phyloP scores from a whole-genome alignment of 2,888 invertebrate species.

The Morpho achilles region DNA sequence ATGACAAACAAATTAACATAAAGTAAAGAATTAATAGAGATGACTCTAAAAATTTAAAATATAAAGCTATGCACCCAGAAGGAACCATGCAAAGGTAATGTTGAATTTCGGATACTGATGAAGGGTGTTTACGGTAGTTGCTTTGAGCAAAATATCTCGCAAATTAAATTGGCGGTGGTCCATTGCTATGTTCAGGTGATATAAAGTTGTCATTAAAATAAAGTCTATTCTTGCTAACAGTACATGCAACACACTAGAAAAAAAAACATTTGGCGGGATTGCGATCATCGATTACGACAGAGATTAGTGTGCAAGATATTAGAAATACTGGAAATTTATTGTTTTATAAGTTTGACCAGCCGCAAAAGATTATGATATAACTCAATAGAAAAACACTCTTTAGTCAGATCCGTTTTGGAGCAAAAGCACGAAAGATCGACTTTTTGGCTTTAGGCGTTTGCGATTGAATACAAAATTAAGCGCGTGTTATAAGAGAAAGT shows the following conservation, averaged over 20 bases:
- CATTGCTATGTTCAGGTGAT: constrained; percentile 21
- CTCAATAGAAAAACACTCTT: constrained; percentile 24
- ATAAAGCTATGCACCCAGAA: too few species aligned
- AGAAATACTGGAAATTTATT: constrained; percentile 9
- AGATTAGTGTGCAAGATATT: constrained; percentile 24
- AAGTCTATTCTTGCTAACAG: constrained; percentile 37
- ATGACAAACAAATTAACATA: background rate
- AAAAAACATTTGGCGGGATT: constrained; percentile 66
- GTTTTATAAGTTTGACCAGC: constrained; percentile 20
- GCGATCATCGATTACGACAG: constrained; percentile 68
- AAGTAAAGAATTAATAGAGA: background rate
- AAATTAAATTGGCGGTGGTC: constrained; percentile 19
- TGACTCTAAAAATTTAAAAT: too few species aligned
- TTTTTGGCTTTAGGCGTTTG: constrained; percentile 56
- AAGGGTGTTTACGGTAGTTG: constrained; percentile 24
- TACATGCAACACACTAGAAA: constrained; percentile 62
- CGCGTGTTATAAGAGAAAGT: constrained; percentile 57
- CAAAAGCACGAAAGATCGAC: constrained; percentile 50
- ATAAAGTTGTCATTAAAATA: constrained; percentile 23
- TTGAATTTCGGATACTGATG: constrained; percentile 24
- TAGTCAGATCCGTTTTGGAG: constrained; percentile 39
- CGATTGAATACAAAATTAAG: constrained; percentile 59
- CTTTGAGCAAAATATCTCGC: constrained; percentile 18
- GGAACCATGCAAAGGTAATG: constrained; percentile 13
- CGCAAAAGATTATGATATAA: constrained; percentile 15